phyloP scores from a whole-genome alignment of 2,888 invertebrate species.

The Cryptocephalus moraei region DNA sequence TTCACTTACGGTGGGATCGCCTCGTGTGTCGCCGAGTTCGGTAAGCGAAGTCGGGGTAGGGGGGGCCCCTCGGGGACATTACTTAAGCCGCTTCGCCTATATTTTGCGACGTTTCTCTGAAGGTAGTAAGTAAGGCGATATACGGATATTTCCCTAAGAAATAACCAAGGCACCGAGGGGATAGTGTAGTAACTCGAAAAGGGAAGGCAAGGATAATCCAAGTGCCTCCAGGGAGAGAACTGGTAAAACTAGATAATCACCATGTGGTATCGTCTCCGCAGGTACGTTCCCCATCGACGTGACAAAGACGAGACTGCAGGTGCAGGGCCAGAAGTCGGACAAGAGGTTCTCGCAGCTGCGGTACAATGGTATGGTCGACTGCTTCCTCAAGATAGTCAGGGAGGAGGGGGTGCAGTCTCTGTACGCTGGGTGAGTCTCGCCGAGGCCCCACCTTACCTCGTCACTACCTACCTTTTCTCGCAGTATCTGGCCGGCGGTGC shows the following conservation, averaged over 20 bases:
- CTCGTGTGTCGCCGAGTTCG: conserved; percentile 88
- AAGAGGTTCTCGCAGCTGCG: conserved; percentile 61
- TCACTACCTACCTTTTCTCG: conserved; percentile 3
- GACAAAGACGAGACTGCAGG: conserved; percentile 86
- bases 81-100: too few species aligned
- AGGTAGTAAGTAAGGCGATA: too few species aligned
- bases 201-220: too few species aligned
- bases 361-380: conserved; percentile 89
- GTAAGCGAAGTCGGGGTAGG: conserved; percentile 47
- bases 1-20: conserved; percentile 91
- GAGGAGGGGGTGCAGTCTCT: conserved; percentile 81
- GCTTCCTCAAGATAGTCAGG: conserved; percentile 71
- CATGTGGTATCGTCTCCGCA: conserved; percentile 25
- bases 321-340: conserved; percentile 85
- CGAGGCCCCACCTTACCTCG: too few species aligned
- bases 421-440: conserved; percentile 66
- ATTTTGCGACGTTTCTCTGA: too few species aligned
- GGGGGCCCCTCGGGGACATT: too few species aligned
- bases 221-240: too few species aligned
- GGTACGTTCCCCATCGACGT: conserved; percentile 97
- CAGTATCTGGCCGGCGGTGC: conserved; percentile 86
- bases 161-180: too few species aligned
- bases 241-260: too few species aligned
- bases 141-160: too few species aligned
- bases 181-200: too few species aligned